Evolutionary conservation across 2,113 vertebrate species (phyloP).

Genomic region (Ranitomeya imitator): DNA sequence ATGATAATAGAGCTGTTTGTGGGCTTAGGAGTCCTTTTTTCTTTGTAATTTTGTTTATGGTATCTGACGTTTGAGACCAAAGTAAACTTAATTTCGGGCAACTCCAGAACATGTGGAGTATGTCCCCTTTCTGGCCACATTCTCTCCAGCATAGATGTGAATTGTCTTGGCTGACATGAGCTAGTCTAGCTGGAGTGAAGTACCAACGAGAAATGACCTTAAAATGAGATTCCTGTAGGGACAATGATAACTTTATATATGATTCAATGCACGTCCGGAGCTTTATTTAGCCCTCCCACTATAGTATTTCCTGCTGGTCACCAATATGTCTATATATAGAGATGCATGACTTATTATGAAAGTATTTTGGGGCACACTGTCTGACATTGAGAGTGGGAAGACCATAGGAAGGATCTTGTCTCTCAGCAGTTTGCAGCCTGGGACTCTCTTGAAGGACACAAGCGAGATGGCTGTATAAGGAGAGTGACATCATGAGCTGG

Average conservation of each 20-base stretch:
- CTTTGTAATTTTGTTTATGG: no score
- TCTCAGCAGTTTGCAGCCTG: slow-evolving; percentile 30
- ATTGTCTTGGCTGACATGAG: no score
- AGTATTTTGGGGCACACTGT: slow-evolving; percentile 40
- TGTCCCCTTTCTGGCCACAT: no score
- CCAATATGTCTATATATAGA: slow-evolving; percentile 44
- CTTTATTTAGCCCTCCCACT: slow-evolving; percentile 13
- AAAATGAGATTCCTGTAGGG: no score
- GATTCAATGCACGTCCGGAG: background rate
- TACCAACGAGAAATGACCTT: no score
- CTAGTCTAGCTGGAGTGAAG: no score
- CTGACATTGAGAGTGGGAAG: slow-evolving; percentile 39
- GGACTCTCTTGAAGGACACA: slow-evolving; percentile 42
- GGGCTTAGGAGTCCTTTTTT: no score
- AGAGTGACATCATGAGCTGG: slow-evolving; percentile 39
- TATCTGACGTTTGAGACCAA: no score
- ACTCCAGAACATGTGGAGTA: no score
- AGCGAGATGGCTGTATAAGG: slow-evolving; percentile 47
- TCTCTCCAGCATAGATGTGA: no score
- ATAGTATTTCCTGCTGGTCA: slow-evolving; percentile 5
- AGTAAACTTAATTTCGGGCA: no score
- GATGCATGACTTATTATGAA: slow-evolving; percentile 31
- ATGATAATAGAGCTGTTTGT: no score
- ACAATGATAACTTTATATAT: background rate
- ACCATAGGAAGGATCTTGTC: background rate